Conservation (phyloP, 2,113 vertebrate genomes). For the Empidonax traillii region DNA sequence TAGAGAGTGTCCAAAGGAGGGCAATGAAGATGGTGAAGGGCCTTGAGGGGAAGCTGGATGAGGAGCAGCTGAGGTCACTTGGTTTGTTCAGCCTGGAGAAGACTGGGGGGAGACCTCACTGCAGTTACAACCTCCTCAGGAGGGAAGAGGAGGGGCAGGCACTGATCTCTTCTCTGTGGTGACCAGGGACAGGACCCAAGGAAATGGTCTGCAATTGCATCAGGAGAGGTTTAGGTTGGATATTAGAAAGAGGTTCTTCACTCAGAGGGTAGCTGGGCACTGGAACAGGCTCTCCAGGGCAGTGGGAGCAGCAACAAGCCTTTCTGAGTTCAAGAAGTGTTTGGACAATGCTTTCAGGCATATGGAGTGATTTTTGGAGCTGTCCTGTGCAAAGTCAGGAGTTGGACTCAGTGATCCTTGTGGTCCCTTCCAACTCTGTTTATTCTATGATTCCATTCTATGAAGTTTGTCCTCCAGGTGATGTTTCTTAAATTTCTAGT, state of each 20-base stretch:
- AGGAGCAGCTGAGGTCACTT: background rate
- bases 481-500: background rate
- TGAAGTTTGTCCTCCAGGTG: background rate
- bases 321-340: background rate
- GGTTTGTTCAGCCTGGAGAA: background rate
- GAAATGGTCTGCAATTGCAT: background rate
- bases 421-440: background rate
- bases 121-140: fast-evolving
- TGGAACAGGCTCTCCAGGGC: background rate
- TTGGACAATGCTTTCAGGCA: background rate
- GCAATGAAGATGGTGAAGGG: background rate
- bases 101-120: background rate
- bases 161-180: background rate
- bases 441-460: background rate
- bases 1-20: background rate
- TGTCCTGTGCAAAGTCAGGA: background rate
- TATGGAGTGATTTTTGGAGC: background rate
- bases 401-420: too few relatives aligned
- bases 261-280: background rate
- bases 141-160: background rate
- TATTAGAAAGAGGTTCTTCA: background rate
- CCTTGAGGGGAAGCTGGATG: background rate
- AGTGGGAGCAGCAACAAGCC: background rate
- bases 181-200: background rate
- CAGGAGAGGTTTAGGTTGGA: background rate